Conservation (phyloP, 2,797 vertebrate species). For the Argentina silus region DNA sequence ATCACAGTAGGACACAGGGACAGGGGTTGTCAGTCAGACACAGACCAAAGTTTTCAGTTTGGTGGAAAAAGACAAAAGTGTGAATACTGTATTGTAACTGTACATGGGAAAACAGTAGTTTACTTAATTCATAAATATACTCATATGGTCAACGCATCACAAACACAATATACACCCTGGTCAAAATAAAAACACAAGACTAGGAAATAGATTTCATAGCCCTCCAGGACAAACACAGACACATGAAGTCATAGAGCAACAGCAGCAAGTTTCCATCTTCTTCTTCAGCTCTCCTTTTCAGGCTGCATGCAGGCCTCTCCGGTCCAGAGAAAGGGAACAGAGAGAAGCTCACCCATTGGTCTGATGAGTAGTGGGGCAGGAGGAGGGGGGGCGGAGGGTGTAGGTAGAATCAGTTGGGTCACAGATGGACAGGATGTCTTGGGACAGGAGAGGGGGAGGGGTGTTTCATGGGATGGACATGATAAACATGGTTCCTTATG, state of each 20-base stretch:
- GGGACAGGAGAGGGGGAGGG: conserved; percentile 28
- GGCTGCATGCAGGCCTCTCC: conserved; percentile 70
- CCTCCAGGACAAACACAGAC: conserved; percentile 42
- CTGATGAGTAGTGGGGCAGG: conserved; percentile 32
- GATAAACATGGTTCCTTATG: conserved; percentile 73
- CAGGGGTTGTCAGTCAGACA: conserved; percentile 7
- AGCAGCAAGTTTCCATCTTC: conserved; percentile 60
- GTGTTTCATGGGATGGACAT: conserved; percentile 58
- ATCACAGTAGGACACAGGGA: background rate
- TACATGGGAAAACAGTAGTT: conserved; percentile 7
- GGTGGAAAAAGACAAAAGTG: conserved; percentile 45
- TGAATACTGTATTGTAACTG: conserved; percentile 37
- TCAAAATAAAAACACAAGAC: conserved; percentile 28
- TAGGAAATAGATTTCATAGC: conserved; percentile 43
- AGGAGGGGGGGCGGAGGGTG: conserved; percentile 53
- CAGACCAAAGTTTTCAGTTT: background rate
- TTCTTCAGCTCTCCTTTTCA: conserved; percentile 33
- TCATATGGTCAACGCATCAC: conserved; percentile 47
- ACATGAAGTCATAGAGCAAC: conserved; percentile 57
- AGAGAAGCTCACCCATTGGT: conserved; percentile 51
- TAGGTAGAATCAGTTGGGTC: conserved; percentile 53
- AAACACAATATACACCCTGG: conserved; percentile 53
- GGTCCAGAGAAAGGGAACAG: conserved; percentile 54
- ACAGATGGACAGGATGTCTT: conserved; percentile 74
- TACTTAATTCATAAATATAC: conserved; percentile 59